These are phyloP conservation scores for Sebastiscus tertius DNA, from an alignment of 2,797 vertebrate genomes.

Conservation along the genomic window DNA sequence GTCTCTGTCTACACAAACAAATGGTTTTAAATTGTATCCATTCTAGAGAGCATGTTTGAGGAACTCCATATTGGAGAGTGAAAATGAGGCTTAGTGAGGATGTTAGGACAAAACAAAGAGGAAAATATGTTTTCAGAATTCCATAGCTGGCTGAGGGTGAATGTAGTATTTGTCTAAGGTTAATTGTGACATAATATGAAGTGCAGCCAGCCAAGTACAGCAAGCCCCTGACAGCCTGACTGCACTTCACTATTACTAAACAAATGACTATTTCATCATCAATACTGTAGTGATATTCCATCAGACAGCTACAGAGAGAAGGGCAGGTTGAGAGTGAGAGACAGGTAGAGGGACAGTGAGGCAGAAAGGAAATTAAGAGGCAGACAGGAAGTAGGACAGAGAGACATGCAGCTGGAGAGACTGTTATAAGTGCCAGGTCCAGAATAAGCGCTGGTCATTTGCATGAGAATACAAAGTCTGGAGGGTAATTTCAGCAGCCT, in stretches of 20 bases:
- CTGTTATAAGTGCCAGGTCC: conserved; percentile 2
- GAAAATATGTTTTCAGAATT: not conserved
- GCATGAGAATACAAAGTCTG: conserved; percentile 52
- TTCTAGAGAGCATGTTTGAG: not conserved
- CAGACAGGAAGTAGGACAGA: not conserved
- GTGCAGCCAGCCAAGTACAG: not conserved
- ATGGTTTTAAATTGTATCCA: too few species aligned
- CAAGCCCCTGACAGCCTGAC: not conserved
- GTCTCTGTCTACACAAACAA: not conserved
- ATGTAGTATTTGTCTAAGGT: not conserved
- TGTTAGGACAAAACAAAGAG: not conserved
- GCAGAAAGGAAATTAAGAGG: not conserved
- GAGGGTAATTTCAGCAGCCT: conserved; percentile 48
- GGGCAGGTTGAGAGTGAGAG: not conserved
- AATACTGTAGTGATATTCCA: not conserved
- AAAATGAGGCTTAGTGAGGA: not conserved
- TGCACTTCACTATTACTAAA: not conserved
- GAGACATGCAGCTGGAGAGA: conserved; percentile 4
- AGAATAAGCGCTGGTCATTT: conserved; percentile 38
- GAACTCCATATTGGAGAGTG: not conserved
- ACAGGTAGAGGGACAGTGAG: not conserved
- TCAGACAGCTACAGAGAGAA: not conserved
- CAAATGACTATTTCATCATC: not conserved
- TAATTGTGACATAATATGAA: conserved; percentile 4
- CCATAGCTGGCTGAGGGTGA: not conserved